Percentiles rank a stretch among this genome's conserved stretches.
Evolutionary conservation across 2,797 vertebrate genomes (phyloP).

Genomic region (Amblyopsis hoosieri): DNA sequence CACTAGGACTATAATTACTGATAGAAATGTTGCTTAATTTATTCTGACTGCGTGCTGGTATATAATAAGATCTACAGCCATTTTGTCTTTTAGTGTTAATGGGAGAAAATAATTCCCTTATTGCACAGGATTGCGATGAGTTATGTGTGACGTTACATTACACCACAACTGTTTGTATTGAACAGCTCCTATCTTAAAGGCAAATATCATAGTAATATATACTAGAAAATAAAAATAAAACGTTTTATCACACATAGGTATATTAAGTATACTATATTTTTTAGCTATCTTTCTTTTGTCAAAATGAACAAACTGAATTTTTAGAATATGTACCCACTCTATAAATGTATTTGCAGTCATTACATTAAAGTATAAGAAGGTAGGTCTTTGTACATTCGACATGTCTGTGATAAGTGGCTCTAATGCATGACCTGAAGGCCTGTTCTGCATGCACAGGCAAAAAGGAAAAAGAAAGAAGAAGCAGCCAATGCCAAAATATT

Average conservation of each 20-base stretch:
- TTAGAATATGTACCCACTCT: conserved; percentile 7
- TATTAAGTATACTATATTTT: too few species aligned
- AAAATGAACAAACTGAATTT: conserved; percentile 13
- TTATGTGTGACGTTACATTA: conserved; percentile 33
- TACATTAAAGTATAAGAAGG: background rate
- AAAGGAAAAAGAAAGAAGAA: conserved; percentile 96
- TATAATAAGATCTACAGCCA: conserved; percentile 56
- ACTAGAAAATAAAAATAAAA: background rate
- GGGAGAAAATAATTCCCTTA: conserved; percentile 54
- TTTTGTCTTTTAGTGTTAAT: conserved; percentile 61
- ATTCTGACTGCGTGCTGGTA: conserved; percentile 62
- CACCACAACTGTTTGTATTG: conserved; percentile 20
- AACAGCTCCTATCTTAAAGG: background rate
- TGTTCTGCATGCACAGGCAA: conserved; percentile 87
- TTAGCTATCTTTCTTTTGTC: too few species aligned
- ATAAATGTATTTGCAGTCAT: background rate
- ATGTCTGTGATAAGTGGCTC: conserved; percentile 24
- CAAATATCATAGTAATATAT: background rate
- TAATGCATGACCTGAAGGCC: conserved; percentile 77
- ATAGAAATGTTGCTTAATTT: conserved; percentile 71
- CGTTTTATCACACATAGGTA: too few species aligned
- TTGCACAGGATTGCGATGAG: conserved; percentile 37
- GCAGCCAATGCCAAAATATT: conserved; percentile 95
- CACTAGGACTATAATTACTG: conserved; percentile 68
- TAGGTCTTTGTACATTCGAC: background rate